These are phyloP conservation scores for Heloderma charlesbogerti DNA, from an alignment of 2,113 vertebrate species.

Conservation along the genomic window DNA sequence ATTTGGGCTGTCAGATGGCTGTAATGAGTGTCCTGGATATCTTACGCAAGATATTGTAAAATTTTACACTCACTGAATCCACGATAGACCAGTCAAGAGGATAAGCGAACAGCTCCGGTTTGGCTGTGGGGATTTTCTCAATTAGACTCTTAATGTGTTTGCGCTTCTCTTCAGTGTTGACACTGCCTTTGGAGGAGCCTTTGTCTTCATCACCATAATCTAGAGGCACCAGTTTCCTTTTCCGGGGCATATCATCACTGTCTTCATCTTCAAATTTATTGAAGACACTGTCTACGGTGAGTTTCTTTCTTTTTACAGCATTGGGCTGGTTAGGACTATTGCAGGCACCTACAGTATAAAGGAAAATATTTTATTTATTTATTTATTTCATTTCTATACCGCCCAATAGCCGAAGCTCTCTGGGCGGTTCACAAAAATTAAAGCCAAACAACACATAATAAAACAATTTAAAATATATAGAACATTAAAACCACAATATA, in stretches of 20 bases:
- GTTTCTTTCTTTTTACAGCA: slow-evolving; percentile 93
- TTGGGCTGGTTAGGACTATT: slow-evolving; percentile 96
- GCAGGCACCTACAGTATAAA: slow-evolving; percentile 82
- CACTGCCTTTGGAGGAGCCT: slow-evolving; percentile 89
- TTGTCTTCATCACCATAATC: slow-evolving; percentile 99
- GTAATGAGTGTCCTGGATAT: not conserved
- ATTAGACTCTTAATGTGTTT: slow-evolving; percentile 99
- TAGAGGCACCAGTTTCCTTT: slow-evolving; percentile 96
- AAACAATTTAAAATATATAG: too few relatives aligned
- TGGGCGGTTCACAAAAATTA: too few relatives aligned
- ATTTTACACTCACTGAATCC: slow-evolving; percentile 88
- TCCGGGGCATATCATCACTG: slow-evolving; percentile 92
- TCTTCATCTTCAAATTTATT: slow-evolving; percentile 98
- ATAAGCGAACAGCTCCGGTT: slow-evolving; percentile 97
- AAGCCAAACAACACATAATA: too few relatives aligned
- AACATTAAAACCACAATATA: too few relatives aligned
- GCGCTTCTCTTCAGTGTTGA: slow-evolving; percentile 95
- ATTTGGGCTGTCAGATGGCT: not conserved
- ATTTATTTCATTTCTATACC: too few relatives aligned
- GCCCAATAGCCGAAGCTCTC: too few relatives aligned
- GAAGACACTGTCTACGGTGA: slow-evolving; percentile 96
- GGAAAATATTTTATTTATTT: too few relatives aligned
- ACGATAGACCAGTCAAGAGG: slow-evolving; percentile 98
- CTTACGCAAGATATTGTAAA: not conserved
- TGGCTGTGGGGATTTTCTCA: slow-evolving; percentile 98